Percentiles rank a stretch among this genome's conserved stretches.
phyloP scores from a whole-genome alignment of 2,888 invertebrate genomes.

The Chouioia cunea region DNA sequence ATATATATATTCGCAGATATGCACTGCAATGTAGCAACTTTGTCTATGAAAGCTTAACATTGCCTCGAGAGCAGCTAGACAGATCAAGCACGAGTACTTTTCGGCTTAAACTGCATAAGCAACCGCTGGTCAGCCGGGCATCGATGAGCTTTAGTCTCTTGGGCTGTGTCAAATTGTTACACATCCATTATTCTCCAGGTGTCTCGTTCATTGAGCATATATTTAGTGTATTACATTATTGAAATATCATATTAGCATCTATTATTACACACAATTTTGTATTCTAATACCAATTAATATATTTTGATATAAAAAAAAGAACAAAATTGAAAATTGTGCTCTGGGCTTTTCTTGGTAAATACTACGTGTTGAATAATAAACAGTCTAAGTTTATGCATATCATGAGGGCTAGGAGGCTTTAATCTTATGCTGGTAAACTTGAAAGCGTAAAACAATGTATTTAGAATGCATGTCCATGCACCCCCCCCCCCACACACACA shows the following conservation, averaged over 20 bases:
- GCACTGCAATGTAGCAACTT: conserved; percentile 24
- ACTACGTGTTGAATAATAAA: background rate
- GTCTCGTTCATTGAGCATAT: too few relatives aligned
- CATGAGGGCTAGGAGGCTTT: background rate
- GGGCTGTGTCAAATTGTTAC: too few relatives aligned
- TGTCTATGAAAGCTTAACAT: conserved; percentile 41
- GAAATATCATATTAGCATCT: too few relatives aligned
- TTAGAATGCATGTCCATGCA: too few relatives aligned
- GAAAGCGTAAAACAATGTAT: conserved; percentile 1
- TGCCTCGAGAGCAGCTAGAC: background rate
- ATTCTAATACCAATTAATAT: too few relatives aligned
- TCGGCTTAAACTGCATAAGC: conserved; percentile 22
- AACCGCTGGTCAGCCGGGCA: background rate
- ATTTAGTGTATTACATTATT: too few relatives aligned
- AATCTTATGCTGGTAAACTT: conserved; percentile 25
- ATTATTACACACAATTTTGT: too few relatives aligned
- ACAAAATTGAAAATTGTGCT: background rate
- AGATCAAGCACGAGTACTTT: conserved; percentile 25
- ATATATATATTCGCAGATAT: too few relatives aligned
- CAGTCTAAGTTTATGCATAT: conserved; percentile 16
- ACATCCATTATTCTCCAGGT: too few relatives aligned
- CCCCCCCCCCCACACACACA: too few relatives aligned
- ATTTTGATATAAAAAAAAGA: too few relatives aligned
- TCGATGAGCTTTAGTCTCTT: background rate
- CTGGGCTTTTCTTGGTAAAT: background rate